Evolutionary conservation across 2,888 invertebrate genomes (phyloP).

Genomic region (Drosophila anceps): DNA sequence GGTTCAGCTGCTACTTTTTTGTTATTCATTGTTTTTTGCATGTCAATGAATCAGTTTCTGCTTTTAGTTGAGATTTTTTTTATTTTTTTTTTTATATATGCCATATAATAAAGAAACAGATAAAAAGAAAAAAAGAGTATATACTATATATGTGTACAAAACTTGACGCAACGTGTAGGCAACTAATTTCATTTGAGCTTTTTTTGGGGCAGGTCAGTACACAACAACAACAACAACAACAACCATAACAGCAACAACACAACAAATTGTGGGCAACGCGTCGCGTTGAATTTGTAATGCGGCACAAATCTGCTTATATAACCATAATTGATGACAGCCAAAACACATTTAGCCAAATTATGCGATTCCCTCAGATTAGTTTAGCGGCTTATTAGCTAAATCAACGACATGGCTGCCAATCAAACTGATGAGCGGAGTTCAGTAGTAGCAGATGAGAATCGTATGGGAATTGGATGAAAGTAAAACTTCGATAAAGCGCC

Average conservation of each 20-base stretch:
- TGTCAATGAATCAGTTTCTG: conserved; percentile 69
- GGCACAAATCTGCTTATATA: conserved; percentile 57
- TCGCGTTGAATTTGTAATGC: conserved; percentile 22
- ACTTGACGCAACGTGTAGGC: conserved; percentile 38
- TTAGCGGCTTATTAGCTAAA: conserved; percentile 15
- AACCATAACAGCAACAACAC: conserved; percentile 25
- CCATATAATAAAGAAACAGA: conserved; percentile 24
- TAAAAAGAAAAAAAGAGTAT: conserved; percentile 13
- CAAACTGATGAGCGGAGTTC: conserved; percentile 14
- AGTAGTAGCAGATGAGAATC: background rate
- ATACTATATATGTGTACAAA: conserved; percentile 8
- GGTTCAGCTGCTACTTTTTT: conserved; percentile 39
- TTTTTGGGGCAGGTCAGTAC: conserved; percentile 70
- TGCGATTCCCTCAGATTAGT: conserved; percentile 21
- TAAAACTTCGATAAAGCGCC: background rate
- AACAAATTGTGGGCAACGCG: conserved; percentile 27
- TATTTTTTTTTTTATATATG: conserved; percentile 32
- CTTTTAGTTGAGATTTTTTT: conserved; percentile 46
- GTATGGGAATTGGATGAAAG: background rate
- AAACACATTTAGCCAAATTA: conserved; percentile 46
- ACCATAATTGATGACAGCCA: conserved; percentile 58
- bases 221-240: conserved; percentile 22
- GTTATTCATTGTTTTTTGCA: conserved; percentile 55
- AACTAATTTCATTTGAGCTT: conserved; percentile 52
- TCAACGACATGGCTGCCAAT: conserved; percentile 8